These are phyloP conservation scores for Laothoe populi DNA, from an alignment of 2,888 invertebrate genomes.

Conservation along the genomic window DNA sequence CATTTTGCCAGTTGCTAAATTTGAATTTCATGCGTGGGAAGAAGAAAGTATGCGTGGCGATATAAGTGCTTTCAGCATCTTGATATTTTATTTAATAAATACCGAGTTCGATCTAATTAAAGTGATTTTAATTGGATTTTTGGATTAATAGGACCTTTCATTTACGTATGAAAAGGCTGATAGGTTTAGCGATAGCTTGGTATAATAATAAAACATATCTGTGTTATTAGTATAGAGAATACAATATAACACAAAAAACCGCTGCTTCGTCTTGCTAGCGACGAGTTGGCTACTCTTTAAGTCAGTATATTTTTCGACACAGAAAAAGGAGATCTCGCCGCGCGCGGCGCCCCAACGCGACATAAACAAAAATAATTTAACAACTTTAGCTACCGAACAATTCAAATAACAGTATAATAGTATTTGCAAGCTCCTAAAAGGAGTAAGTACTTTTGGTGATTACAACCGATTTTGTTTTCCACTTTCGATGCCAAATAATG, in stretches of 20 bases:
- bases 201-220: no score
- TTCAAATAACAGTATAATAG: conserved; percentile 4
- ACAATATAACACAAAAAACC: no score
- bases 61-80: background rate
- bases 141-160: no score
- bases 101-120: background rate
- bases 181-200: no score
- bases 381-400: background rate
- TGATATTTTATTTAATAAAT: background rate
- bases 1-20: conserved; percentile 11
- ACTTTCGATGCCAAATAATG: conserved; percentile 54
- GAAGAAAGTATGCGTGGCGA: background rate
- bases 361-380: no score
- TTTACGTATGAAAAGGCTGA: no score
- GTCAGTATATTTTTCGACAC: background rate
- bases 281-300: no score
- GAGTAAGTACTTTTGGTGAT: conserved; percentile 36
- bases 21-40: background rate
- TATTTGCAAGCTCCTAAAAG: conserved; percentile 1
- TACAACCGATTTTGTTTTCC: conserved; percentile 52
- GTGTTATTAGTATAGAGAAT: no score
- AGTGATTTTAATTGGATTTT: background rate
- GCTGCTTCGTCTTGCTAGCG: no score
- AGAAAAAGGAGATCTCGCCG: no score
- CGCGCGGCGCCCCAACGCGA: no score